These are phyloP conservation scores for Argyra leucocephala DNA, from an alignment of 2,888 invertebrate species.

Conservation along the genomic window DNA sequence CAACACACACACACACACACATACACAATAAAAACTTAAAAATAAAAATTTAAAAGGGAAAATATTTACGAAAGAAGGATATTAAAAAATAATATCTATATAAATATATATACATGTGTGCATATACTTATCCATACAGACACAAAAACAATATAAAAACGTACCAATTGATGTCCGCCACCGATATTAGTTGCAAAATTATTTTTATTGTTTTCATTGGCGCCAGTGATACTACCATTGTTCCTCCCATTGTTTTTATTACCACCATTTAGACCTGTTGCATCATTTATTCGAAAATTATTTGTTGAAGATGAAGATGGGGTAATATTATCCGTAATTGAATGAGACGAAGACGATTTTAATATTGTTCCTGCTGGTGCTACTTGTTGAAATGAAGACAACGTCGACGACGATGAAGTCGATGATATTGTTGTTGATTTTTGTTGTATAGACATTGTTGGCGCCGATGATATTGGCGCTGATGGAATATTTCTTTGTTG, in stretches of 20 bases:
- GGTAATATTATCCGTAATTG: constrained; percentile 10
- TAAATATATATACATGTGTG: no score
- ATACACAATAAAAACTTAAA: no score
- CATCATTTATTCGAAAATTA: constrained; percentile 16
- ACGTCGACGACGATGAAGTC: constrained; percentile 14
- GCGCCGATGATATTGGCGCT: constrained; percentile 21
- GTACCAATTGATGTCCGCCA: constrained; percentile 37
- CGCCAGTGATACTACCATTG: constrained; percentile 15
- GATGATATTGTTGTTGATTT: constrained; percentile 16
- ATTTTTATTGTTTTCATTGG: constrained; percentile 24
- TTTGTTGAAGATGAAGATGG: constrained; percentile 19
- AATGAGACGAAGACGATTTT: background rate
- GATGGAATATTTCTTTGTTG: constrained; percentile 23
- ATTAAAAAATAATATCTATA: no score
- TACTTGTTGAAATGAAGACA: constrained; percentile 21
- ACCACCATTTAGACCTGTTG: constrained; percentile 20
- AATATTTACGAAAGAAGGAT: no score
- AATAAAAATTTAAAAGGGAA: no score
- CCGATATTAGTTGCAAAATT: constrained; percentile 25
- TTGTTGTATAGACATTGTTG: constrained; percentile 17
- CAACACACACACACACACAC: no score
- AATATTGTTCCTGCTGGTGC: constrained; percentile 16
- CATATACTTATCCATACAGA: background rate
- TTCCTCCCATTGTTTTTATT: constrained; percentile 2
- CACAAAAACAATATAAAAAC: constrained; percentile 16